These are phyloP conservation scores for Taenioides sp. DNA, from an alignment of 2,797 vertebrate genomes.

Conservation along the genomic window DNA sequence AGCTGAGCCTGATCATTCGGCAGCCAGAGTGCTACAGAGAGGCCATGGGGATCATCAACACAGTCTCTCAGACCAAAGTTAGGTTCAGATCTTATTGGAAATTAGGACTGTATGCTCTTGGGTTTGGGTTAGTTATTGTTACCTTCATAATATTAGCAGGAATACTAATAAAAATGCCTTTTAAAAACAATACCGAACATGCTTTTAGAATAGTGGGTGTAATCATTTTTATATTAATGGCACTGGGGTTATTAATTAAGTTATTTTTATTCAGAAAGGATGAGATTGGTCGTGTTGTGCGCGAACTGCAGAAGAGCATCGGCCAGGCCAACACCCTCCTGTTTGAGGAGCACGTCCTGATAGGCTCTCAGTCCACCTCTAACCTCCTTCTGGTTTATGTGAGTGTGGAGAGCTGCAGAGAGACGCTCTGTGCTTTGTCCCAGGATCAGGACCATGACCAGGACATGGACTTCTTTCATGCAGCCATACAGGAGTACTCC, in stretches of 20 bases:
- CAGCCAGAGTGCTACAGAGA: constrained; percentile 2
- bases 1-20: constrained; percentile 29
- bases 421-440: constrained; percentile 28
- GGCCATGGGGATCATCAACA: constrained; percentile 62
- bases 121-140: neutral
- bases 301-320: constrained; percentile 38
- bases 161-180: neutral
- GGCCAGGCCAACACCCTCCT: constrained; percentile 57
- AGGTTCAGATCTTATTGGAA: constrained; percentile 21
- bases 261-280: constrained; percentile 2
- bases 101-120: neutral
- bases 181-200: neutral
- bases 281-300: constrained; percentile 19
- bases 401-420: constrained; percentile 50
- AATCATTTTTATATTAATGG: accelerated
- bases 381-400: constrained; percentile 62
- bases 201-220: neutral
- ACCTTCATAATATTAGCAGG: accelerated
- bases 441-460: constrained; percentile 26
- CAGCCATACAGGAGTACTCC: constrained; percentile 57
- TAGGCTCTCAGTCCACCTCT: constrained; percentile 49
- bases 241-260: neutral
- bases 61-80: constrained; percentile 39
- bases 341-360: constrained; percentile 45
- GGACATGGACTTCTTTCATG: constrained; percentile 57